Conservation (phyloP, 2,888 invertebrate species). For the Sipunculus nudus region DNA sequence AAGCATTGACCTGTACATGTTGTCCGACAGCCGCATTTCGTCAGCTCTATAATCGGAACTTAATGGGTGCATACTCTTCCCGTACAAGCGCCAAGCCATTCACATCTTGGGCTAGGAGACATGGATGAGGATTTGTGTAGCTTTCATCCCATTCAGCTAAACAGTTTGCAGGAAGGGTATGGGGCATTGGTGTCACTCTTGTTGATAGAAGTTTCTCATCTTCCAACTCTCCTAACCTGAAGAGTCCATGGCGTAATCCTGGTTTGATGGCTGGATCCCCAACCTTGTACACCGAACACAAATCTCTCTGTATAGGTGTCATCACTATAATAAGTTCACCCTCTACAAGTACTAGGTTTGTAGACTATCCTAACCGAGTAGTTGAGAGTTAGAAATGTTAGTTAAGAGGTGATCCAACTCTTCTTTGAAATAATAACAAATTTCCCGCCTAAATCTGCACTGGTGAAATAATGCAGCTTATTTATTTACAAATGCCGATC, state of each 20-base stretch:
- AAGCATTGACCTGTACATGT: constrained; percentile 8
- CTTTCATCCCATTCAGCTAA: not conserved
- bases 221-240: constrained; percentile 16
- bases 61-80: constrained; percentile 3
- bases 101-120: not conserved
- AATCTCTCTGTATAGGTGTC: not conserved
- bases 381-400: not conserved
- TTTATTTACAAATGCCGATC: constrained; percentile 11
- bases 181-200: constrained; percentile 4
- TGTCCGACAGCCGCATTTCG: constrained; percentile 18
- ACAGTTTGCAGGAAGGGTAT: constrained; percentile 1
- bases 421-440: constrained; percentile 21
- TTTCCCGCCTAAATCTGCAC: constrained; percentile 24
- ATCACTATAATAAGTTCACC: not conserved
- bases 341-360: not conserved
- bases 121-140: not conserved
- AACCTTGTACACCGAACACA: too few species aligned
- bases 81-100: constrained; percentile 3
- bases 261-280: constrained; percentile 1
- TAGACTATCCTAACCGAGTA: not conserved
- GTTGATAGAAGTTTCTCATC: constrained; percentile 15
- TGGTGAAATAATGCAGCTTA: constrained; percentile 13
- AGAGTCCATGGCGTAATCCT: constrained; percentile 6
- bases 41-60: not conserved
- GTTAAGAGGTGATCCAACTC: constrained; percentile 12